Base-by-base conservation (phyloP, 2,797 vertebrate species). In the Amphiprion clarkii region DNA sequence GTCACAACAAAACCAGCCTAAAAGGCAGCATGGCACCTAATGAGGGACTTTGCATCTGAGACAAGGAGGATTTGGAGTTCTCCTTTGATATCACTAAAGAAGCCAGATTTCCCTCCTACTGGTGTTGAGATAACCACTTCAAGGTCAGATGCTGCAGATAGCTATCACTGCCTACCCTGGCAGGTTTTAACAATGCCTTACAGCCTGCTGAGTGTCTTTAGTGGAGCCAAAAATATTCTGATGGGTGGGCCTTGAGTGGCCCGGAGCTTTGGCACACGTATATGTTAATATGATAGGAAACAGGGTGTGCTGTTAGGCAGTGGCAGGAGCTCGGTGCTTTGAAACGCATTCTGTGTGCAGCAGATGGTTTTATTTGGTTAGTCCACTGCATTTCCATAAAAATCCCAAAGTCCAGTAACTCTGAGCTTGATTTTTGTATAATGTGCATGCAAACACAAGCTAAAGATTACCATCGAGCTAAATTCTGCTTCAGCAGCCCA, bases 71-170 rank as follows among this genome's bases (percentile, higher is more conserved):
- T 89, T 91, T 92, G 76, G 78, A 86, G 78, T 78, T 83, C 65
- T 74, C 60, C 89, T 90, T 92, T 90, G 85, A 87, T 89, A 89
- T 84, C 77, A 83, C 80, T 88, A 87, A 88, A 91, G 75, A 83
- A 88, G 84, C 67, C 75, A 71, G 79, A 84, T 79, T 74, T 71
- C 80, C 63, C 81, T 82, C 81, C 89, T 81, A 75, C 82, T 81
- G 73, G 81, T 74, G 74, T 90, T 80, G 78, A 84, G 88, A 90
- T 92, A 93, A 93, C 89, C 87, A 88, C 87, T 92, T 87, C 91
- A 92, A 91, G 90, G 88, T 91, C 90, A 90, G 81, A 79, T 70
- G 86, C 84, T 91, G 91, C 81, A 92, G 92, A 93, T 92, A 83
- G 86, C 83, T 82, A 92, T 91, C 87, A 19, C 87, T 71, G 78